These are phyloP conservation scores for Ochotona princeps DNA, from an alignment of 2,113 vertebrate genomes.

Conservation along the genomic window DNA sequence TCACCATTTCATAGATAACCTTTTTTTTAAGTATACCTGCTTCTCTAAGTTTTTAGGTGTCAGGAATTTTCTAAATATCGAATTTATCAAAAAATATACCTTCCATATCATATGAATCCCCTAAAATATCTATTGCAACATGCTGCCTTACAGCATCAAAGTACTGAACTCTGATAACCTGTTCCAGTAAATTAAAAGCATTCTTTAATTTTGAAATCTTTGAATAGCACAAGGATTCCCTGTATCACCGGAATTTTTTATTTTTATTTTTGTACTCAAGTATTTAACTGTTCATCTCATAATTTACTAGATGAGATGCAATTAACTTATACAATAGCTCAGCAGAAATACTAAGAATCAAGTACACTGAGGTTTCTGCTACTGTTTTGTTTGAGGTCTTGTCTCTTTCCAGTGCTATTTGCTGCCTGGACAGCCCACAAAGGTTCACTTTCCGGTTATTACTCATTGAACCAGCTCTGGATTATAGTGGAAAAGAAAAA, in stretches of 20 bases:
- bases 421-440: not conserved
- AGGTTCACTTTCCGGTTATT: conserved; percentile 45
- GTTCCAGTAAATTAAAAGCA: not conserved
- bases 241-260: conserved; percentile 1
- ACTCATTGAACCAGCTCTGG: conserved; percentile 37
- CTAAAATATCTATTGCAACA: conserved; percentile 17
- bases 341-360: conserved; percentile 37
- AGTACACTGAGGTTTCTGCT: conserved; percentile 15
- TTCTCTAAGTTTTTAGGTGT: not conserved
- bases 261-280: not conserved
- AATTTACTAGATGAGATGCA: not conserved
- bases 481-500: not conserved
- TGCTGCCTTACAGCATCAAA: not conserved
- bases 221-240: not conserved
- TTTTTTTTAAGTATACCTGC: not conserved
- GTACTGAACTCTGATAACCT: not conserved
- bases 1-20: not conserved
- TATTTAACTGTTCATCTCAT: no score
- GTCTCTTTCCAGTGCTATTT: conserved; percentile 66
- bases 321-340: not conserved
- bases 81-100: conserved; percentile 17
- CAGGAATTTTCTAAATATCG: conserved; percentile 14
- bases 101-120: not conserved
- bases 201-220: conserved; percentile 64
- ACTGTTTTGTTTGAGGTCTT: conserved; percentile 31